Percentiles rank a stretch among this genome's conserved stretches.
phyloP scores from a whole-genome alignment of 2,888 invertebrate genomes.

The Drymonia ruficornis region DNA sequence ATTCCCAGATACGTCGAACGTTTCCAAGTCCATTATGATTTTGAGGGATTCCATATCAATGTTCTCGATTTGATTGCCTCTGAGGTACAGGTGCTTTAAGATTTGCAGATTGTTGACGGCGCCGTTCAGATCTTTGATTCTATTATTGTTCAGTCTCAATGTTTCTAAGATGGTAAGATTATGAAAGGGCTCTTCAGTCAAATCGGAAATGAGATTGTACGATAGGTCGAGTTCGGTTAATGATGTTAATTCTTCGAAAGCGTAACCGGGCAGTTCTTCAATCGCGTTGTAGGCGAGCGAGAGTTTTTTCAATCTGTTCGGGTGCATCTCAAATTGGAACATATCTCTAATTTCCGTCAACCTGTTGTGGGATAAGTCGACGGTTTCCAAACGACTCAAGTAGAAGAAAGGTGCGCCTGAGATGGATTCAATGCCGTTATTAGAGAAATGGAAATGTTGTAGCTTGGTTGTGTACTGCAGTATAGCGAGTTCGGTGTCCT shows the following conservation, averaged over 20 bases:
- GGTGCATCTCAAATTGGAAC: slow-evolving; percentile 58
- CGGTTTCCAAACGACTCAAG: slow-evolving; percentile 51
- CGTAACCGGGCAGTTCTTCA: slow-evolving; percentile 48
- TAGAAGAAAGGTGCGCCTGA: slow-evolving; percentile 52
- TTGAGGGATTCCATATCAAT: slow-evolving; percentile 63
- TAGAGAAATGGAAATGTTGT: slow-evolving; percentile 48
- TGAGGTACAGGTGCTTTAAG: slow-evolving; percentile 65
- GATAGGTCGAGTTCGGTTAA: slow-evolving; percentile 68
- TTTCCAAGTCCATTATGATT: slow-evolving; percentile 68
- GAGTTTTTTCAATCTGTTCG: slow-evolving; percentile 55
- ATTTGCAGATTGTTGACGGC: slow-evolving; percentile 65
- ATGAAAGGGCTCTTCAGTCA: slow-evolving; percentile 63
- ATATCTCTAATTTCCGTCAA: slow-evolving; percentile 55
- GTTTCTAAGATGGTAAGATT: slow-evolving; percentile 61
- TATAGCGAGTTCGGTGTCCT: slow-evolving; percentile 51
- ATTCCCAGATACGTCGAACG: slow-evolving; percentile 71
- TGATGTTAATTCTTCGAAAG: slow-evolving; percentile 58
- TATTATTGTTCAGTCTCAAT: slow-evolving; percentile 64
- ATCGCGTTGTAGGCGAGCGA: slow-evolving; percentile 60
- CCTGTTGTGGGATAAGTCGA: slow-evolving; percentile 64
- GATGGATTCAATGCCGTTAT: slow-evolving; percentile 55
- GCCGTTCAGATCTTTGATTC: slow-evolving; percentile 67
- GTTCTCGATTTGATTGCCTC: slow-evolving; percentile 60
- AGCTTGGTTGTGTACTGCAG: slow-evolving; percentile 58
- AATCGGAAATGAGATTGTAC: slow-evolving; percentile 57